Percentiles rank a stretch among this genome's conserved stretches.
phyloP scores from a whole-genome alignment of 2,888 invertebrate species.

The Troglohyphantes excavatus region DNA sequence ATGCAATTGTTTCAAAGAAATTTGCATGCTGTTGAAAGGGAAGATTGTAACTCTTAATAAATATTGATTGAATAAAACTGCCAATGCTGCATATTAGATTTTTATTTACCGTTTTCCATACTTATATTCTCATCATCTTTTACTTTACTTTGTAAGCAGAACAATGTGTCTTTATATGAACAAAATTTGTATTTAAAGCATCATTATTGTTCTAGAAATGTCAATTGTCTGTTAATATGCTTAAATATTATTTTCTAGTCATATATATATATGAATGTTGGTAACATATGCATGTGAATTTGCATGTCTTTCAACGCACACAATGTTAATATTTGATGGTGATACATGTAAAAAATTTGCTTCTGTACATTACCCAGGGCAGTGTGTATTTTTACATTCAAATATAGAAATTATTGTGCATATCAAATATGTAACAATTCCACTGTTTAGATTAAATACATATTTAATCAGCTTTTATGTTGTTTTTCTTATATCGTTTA shows the following conservation, averaged over 20 bases:
- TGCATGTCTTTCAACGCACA: conserved; percentile 72
- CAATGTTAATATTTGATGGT: conserved; percentile 53
- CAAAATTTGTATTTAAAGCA: conserved; percentile 8
- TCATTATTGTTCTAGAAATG: conserved; percentile 15
- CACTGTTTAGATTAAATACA: conserved; percentile 45
- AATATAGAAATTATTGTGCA: conserved; percentile 49
- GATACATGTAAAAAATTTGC: conserved; percentile 56
- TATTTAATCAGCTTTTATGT: conserved; percentile 51
- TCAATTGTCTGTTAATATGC: conserved; percentile 7
- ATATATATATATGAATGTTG: conserved; percentile 26
- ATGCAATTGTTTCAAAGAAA: too few species aligned
- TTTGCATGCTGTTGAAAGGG: too few species aligned
- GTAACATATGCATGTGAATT: conserved; percentile 55
- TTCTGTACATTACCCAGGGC: conserved; percentile 47
- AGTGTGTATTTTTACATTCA: conserved; percentile 70
- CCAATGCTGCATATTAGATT: too few species aligned
- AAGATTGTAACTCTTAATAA: too few species aligned
- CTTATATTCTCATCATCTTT: too few species aligned
- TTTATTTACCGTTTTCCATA: too few species aligned
- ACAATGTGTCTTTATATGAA: conserved; percentile 2
- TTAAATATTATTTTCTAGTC: conserved; percentile 49
- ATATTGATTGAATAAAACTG: too few species aligned
- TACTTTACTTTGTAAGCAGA: neutral
- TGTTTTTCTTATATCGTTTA: too few species aligned
- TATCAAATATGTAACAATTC: conserved; percentile 68